phyloP scores from a whole-genome alignment of 1,140 invertebrate genomes.

The Argopecten irradians region DNA sequence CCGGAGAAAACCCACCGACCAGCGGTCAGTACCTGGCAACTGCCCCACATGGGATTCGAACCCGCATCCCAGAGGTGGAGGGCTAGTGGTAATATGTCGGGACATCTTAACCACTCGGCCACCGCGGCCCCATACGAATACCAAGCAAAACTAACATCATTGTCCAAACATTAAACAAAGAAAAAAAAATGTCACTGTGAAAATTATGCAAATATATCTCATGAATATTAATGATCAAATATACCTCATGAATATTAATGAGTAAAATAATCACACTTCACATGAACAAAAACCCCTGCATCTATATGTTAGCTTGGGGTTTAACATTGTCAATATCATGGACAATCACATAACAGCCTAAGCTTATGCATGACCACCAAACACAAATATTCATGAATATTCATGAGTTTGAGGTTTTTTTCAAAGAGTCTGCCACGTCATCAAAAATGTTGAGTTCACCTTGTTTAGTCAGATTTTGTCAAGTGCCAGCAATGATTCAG shows the following conservation, averaged over 20 bases:
- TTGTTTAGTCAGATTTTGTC: background rate
- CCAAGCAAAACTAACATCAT: background rate
- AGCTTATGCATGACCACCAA: background rate
- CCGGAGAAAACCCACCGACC: too few relatives aligned
- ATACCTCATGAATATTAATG: constrained; percentile 6
- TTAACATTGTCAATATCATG: background rate
- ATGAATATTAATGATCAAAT: background rate
- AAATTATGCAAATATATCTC: constrained; percentile 13
- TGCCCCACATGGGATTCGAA: too few relatives aligned
- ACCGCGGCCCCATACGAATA: too few relatives aligned
- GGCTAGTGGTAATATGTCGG: too few relatives aligned
- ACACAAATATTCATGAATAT: constrained; percentile 12
- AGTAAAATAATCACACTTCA: background rate
- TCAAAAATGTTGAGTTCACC: background rate
- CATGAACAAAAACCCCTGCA: background rate
- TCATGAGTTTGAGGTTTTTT: background rate
- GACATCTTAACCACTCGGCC: too few relatives aligned
- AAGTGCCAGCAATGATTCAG: background rate
- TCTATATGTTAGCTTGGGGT: background rate
- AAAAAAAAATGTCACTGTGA: background rate
- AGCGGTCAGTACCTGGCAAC: too few relatives aligned
- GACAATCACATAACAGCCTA: background rate
- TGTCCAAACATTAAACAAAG: background rate
- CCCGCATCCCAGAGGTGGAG: too few relatives aligned
- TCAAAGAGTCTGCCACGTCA: background rate